Evolutionary conservation across 2,113 vertebrate species (phyloP), one percentile per base, ranked within the genome.

Genomic region (Tachysurus fulvidraco): DNA sequence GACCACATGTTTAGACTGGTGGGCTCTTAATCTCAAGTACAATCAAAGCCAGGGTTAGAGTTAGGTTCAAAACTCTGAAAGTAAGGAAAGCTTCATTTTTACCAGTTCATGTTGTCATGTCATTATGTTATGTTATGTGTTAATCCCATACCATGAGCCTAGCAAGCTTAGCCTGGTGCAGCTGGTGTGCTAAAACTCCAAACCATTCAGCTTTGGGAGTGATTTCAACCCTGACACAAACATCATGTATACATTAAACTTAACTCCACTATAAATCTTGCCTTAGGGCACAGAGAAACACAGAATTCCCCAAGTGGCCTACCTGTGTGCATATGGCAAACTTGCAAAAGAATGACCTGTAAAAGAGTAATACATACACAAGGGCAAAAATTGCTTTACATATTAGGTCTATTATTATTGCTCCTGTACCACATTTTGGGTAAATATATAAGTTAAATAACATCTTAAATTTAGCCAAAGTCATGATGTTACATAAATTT

Each of bases 181-280:
- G 83, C 84, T 54, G 90, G 87, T 28, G 55, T 78, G 74, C 88
- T 85, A 91, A 90, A 57, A 17, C 52, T 88, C 5, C 78, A 60
- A 86, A 13, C 79, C 14, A 44, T 73, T 74, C 54, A 55, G 52
- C 79, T 69, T 77, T 85, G 71, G 55, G 84, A 95, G 93, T 88
- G 92, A 89, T 94, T 92, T 92, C 91, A 91, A 90, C 41, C 78
- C 90, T 89, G 92, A 92, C 46, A 36, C 83, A 85, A 92, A 92
- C 93, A 91, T 95, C 91, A 85, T 81, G 93, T 91, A 92, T 92
- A 92, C 91, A 90, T 93, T 92, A 91, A 84, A 92, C 89, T 90
- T 87, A 93, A 92, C 86, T 87, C 89, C 89, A 85, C 90, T 86
- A 86, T 90, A 93, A 94, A 93, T 92, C 92, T 92, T 85, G 67